phyloP scores from a whole-genome alignment of 35 echinoderm and acorn worm genomes.

The Acanthaster planci region DNA sequence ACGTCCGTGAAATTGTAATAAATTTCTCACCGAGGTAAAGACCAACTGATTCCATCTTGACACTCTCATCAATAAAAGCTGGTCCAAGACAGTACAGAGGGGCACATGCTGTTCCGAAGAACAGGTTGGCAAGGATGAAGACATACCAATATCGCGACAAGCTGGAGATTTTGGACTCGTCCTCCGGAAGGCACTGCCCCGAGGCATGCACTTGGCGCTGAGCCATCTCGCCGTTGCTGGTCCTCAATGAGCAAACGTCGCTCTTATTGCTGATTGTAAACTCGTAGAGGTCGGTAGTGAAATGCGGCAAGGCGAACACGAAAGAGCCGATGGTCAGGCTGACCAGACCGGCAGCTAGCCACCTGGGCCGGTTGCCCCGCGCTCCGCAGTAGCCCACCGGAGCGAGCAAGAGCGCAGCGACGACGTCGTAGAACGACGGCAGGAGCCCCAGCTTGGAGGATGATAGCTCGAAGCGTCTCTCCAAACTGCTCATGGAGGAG shows the following conservation, averaged over 20 bases:
- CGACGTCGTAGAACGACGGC: slow-evolving; percentile 56
- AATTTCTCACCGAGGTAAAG: slow-evolving; percentile 68
- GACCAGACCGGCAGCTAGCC: slow-evolving; percentile 60
- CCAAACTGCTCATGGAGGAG: slow-evolving; percentile 66
- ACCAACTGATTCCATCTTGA: slow-evolving; percentile 48
- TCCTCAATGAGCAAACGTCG: background rate
- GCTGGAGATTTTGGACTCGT: background rate
- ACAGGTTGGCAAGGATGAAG: slow-evolving; percentile 71
- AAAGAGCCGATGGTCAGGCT: slow-evolving; percentile 44
- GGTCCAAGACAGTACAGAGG: slow-evolving; percentile 82
- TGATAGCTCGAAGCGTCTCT: slow-evolving; percentile 76
- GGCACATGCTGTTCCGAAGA: slow-evolving; percentile 65
- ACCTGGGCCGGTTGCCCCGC: slow-evolving; percentile 75
- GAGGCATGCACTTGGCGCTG: background rate
- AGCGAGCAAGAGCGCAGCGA: slow-evolving; percentile 59
- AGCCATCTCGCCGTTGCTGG: no score
- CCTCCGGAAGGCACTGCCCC: background rate
- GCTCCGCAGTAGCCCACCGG: slow-evolving; percentile 76
- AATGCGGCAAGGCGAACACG: slow-evolving; percentile 80
- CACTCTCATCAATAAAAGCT: slow-evolving; percentile 82
- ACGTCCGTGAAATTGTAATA: no score
- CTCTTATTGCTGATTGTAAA: slow-evolving; percentile 24
- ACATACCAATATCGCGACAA: slow-evolving; percentile 63
- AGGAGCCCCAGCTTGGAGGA: slow-evolving; percentile 70
- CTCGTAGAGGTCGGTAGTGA: slow-evolving; percentile 56